Evolutionary conservation across 2,797 vertebrate genomes (phyloP).

Genomic region (Sebastes hubbsi): DNA sequence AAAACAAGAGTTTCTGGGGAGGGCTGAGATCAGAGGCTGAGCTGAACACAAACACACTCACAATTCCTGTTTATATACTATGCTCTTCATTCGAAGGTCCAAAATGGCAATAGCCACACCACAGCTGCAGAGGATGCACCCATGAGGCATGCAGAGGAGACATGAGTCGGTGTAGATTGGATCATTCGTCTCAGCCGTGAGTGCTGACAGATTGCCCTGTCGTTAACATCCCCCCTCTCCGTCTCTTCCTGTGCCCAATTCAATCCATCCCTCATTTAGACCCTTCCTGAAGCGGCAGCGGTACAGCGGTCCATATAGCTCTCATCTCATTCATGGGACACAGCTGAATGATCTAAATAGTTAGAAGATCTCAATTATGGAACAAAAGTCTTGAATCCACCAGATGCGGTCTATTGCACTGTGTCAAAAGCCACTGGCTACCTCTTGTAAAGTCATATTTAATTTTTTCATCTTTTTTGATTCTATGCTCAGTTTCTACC

Average conservation of each 20-base stretch:
- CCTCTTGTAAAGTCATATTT: conserved; percentile 4
- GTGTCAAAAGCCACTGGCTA: background rate
- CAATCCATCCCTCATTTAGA: conserved; percentile 42
- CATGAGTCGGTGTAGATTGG: conserved; percentile 58
- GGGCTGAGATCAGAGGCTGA: background rate
- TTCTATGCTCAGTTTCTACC: background rate
- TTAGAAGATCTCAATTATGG: conserved; percentile 6
- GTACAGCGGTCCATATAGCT: conserved; percentile 38
- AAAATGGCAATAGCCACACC: background rate
- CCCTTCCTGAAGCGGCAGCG: conserved; percentile 41
- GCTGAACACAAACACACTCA: background rate
- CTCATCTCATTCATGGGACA: conserved; percentile 22
- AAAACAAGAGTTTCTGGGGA: background rate
- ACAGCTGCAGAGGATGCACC: conserved; percentile 29
- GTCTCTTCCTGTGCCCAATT: conserved; percentile 45
- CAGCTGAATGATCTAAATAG: conserved; percentile 24
- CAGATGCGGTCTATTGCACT: background rate
- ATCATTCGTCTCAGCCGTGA: conserved; percentile 70
- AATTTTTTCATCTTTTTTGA: background rate
- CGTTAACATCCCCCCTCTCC: conserved; percentile 55
- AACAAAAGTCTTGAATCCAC: background rate
- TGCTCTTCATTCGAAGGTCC: background rate
- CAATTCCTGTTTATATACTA: background rate
- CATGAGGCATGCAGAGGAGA: conserved; percentile 37
- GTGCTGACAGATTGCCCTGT: conserved; percentile 69